phyloP scores from a whole-genome alignment of 1,140 invertebrate species.

The Ceratitis capitata region DNA sequence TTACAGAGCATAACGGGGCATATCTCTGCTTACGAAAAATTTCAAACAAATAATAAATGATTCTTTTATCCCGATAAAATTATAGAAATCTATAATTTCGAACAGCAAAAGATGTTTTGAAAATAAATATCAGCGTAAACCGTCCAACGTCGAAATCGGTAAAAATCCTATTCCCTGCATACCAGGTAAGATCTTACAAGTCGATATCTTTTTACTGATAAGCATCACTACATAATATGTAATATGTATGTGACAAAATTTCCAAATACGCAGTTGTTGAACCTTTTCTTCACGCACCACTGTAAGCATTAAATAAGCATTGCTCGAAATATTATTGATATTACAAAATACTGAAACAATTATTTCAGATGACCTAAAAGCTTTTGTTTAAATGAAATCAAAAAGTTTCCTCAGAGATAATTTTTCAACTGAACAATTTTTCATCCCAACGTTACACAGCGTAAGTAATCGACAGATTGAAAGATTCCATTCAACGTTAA shows the following conservation, averaged over 20 bases:
- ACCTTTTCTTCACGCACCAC: background rate
- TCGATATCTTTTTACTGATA: slow-evolving; percentile 4
- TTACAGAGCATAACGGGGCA: background rate
- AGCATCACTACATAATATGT: background rate
- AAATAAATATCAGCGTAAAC: slow-evolving; percentile 17
- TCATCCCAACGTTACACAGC: background rate
- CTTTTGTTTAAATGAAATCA: background rate
- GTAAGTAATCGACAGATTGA: slow-evolving; percentile 27
- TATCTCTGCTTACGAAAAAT: background rate
- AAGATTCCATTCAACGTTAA: slow-evolving; percentile 31
- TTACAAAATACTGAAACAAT: slow-evolving; percentile 22
- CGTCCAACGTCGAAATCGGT: background rate
- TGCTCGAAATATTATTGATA: background rate
- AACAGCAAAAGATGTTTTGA: background rate
- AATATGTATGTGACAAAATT: slow-evolving; percentile 36
- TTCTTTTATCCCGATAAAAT: background rate
- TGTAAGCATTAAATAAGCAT: slow-evolving; percentile 7
- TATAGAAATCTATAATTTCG: background rate
- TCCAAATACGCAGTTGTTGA: background rate
- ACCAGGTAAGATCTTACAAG: slow-evolving; percentile 19
- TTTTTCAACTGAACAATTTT: slow-evolving; percentile 33
- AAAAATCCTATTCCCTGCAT: slow-evolving; percentile 13
- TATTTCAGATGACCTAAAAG: slow-evolving; percentile 21
- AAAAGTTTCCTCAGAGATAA: slow-evolving; percentile 4
- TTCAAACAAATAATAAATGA: background rate